Conservation (phyloP, 30 jellyfish, hydroid and myxozoan genomes). For the Mastigias papua region DNA sequence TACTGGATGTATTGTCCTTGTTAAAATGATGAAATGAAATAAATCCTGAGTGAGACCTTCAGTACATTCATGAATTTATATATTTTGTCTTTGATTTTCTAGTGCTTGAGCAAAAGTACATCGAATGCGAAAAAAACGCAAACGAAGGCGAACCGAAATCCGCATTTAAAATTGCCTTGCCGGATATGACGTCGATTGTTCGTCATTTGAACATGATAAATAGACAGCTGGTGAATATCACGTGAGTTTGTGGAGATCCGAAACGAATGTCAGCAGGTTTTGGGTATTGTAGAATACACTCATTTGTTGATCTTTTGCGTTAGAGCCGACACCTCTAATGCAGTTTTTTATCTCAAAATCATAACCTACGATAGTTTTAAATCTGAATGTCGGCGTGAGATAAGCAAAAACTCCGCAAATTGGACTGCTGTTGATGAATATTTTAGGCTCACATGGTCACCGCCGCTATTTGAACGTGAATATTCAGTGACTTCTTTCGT, state of each 20-base stretch:
- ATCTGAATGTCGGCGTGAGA: too few relatives aligned
- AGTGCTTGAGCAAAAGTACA: constrained; percentile 57
- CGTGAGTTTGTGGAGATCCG: neutral
- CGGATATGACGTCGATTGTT: constrained; percentile 65
- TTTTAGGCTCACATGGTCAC: too few relatives aligned
- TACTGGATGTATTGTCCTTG: too few relatives aligned
- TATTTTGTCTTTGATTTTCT: neutral
- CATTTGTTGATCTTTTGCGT: neutral
- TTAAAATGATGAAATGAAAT: too few relatives aligned
- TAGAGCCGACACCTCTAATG: neutral
- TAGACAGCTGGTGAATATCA: constrained; percentile 45
- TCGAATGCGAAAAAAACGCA: constrained; percentile 16
- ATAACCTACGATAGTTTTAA: too few relatives aligned
- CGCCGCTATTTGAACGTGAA: too few relatives aligned
- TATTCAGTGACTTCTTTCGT: too few relatives aligned
- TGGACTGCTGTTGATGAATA: too few relatives aligned
- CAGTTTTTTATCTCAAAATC: neutral
- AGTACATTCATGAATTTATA: too few relatives aligned
- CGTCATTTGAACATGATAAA: constrained; percentile 55
- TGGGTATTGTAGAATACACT: neutral
- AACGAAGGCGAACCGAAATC: constrained; percentile 48
- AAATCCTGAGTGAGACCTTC: neutral
- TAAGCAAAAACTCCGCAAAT: too few relatives aligned
- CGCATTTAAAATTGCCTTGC: constrained; percentile 47
- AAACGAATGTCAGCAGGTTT: neutral